Evolutionary conservation across 2,888 invertebrate species (phyloP).

Genomic region (Endotricha flammealis): DNA sequence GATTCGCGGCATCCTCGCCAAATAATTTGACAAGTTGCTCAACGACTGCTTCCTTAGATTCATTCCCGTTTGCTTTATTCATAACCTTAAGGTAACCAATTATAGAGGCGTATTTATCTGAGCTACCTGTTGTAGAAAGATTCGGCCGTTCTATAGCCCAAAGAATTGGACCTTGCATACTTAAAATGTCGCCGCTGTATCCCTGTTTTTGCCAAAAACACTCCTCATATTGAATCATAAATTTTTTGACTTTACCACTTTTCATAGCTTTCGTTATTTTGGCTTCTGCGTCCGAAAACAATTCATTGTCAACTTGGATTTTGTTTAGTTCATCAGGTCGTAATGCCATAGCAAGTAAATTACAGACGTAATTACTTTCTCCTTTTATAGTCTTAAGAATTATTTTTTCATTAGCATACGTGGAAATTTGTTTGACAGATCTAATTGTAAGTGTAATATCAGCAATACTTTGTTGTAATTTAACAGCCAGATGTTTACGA

Average conservation of each 20-base stretch:
- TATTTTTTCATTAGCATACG: conserved; percentile 48
- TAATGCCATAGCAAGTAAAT: conserved; percentile 61
- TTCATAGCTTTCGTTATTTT: conserved; percentile 35
- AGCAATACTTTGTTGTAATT: conserved; percentile 50
- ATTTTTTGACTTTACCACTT: conserved; percentile 49
- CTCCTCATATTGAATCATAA: conserved; percentile 51
- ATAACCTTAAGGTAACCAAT: conserved; percentile 49
- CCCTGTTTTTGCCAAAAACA: conserved; percentile 58
- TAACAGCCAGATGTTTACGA: conserved; percentile 43
- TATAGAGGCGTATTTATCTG: conserved; percentile 40
- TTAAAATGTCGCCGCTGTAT: conserved; percentile 66
- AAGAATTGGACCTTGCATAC: conserved; percentile 62
- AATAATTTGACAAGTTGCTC: conserved; percentile 57
- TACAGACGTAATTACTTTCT: conserved; percentile 58
- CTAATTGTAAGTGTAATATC: conserved; percentile 49
- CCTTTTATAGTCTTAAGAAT: conserved; percentile 59
- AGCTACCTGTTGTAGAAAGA: conserved; percentile 44
- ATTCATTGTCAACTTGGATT: conserved; percentile 49
- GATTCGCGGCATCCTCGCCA: conserved; percentile 48
- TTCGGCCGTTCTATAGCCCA: conserved; percentile 65
- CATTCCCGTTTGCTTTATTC: conserved; percentile 17
- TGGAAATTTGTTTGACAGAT: conserved; percentile 52
- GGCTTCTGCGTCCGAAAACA: conserved; percentile 37
- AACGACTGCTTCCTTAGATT: conserved; percentile 40
- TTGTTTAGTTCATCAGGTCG: conserved; percentile 54